Conservation (phyloP, 64 coral and sea anemone species). For the Actinia tenebrosa region DNA sequence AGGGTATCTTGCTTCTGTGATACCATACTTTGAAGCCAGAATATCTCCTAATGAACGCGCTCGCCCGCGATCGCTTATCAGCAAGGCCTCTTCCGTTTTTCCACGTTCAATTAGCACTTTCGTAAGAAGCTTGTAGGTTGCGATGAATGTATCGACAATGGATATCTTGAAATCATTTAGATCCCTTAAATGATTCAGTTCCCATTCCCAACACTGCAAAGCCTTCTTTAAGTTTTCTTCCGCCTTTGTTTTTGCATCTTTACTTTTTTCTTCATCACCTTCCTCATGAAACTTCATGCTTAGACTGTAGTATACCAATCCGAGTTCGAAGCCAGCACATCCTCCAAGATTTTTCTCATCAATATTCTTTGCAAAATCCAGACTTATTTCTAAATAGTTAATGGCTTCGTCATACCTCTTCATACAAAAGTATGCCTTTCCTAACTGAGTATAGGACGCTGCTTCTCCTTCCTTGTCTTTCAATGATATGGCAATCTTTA, state of each 20-base stretch:
- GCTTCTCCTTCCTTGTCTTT: not conserved
- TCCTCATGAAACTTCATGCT: not conserved
- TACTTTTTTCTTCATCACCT: not conserved
- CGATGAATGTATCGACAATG: slow-evolving; percentile 14
- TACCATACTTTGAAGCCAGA: slow-evolving; percentile 6
- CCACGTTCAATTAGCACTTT: not conserved
- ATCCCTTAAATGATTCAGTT: slow-evolving; percentile 1
- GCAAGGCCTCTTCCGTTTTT: not conserved
- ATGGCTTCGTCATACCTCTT: not conserved
- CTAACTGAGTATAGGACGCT: not conserved
- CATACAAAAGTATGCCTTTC: not conserved
- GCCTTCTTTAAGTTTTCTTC: not conserved
- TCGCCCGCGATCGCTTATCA: slow-evolving; percentile 24
- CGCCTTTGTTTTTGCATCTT: not conserved
- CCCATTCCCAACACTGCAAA: not conserved
- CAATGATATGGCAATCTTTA: not conserved
- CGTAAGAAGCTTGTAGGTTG: not conserved
- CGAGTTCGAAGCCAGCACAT: not conserved
- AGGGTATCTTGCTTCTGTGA: not conserved
- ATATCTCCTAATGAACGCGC: slow-evolving; percentile 32
- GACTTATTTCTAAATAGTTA: not conserved
- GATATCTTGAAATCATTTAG: slow-evolving; percentile 22
- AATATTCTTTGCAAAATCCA: not conserved
- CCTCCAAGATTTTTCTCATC: not conserved
- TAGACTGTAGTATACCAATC: not conserved